A percentile compares a stretch with the other conserved stretches of the same genome.
These are phyloP conservation scores for Periophthalmus modestus DNA, from an alignment of 2,113 vertebrate genomes.

Conservation along the genomic window DNA sequence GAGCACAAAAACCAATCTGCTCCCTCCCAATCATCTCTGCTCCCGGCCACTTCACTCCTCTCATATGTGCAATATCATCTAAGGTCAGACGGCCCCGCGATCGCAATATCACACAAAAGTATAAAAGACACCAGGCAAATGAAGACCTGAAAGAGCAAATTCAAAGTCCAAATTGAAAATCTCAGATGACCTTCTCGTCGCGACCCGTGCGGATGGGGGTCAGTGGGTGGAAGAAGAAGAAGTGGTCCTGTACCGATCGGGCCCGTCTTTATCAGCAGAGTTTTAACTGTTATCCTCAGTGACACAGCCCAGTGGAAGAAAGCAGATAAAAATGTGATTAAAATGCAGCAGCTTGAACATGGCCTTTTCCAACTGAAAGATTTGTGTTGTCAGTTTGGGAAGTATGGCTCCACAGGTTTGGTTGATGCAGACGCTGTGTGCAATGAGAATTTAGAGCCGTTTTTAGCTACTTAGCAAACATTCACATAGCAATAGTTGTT, in stretches of 20 bases:
- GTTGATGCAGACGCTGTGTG: constrained; percentile 7
- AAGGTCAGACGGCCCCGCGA: constrained; percentile 32
- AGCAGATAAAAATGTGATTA: constrained; percentile 58
- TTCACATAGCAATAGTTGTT: no score
- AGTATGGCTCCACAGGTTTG: constrained; percentile 35
- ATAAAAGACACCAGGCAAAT: constrained; percentile 42
- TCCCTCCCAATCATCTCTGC: constrained; percentile 38
- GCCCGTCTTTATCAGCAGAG: constrained; percentile 17
- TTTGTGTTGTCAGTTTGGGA: constrained; percentile 42
- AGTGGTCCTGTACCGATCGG: constrained; percentile 30
- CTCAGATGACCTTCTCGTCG: constrained; percentile 44
- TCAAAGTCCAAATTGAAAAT: constrained; percentile 50
- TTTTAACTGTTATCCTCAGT: constrained; percentile 19
- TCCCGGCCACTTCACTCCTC: constrained; percentile 39
- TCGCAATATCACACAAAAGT: constrained; percentile 33
- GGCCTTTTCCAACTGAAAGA: constrained; percentile 48
- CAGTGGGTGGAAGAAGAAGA: constrained; percentile 2
- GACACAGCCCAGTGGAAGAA: constrained; percentile 16
- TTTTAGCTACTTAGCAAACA: neutral
- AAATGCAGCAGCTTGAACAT: constrained; percentile 48
- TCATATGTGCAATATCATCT: constrained; percentile 40
- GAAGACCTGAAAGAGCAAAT: constrained; percentile 51
- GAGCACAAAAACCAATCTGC: constrained; percentile 44
- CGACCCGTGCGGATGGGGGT: constrained; percentile 29
- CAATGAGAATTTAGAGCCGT: constrained; percentile 50